These are phyloP conservation scores for Tetrax tetrax DNA, from an alignment of 2,113 vertebrate genomes.

Conservation along the genomic window DNA sequence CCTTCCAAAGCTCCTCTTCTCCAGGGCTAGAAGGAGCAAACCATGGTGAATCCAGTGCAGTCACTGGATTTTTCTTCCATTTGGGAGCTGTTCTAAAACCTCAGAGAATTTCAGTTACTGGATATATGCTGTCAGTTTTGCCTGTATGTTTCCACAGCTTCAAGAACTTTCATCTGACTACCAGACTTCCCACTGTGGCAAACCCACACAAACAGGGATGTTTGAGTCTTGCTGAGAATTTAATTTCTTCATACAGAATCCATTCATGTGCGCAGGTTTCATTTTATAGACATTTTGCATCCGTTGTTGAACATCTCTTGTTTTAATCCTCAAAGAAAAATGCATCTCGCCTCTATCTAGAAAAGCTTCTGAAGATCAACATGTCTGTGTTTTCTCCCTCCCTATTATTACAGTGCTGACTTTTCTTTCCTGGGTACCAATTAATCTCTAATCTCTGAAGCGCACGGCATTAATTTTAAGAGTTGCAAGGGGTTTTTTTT, in stretches of 20 bases:
- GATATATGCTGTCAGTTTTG: not conserved
- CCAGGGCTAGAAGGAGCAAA: not conserved
- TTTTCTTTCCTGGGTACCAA: not conserved
- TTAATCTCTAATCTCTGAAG: not conserved
- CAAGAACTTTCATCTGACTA: not conserved
- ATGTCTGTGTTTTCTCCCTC: not conserved
- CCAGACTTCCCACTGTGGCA: not conserved
- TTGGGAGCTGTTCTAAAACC: not conserved
- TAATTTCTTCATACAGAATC: not conserved
- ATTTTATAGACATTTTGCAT: not conserved
- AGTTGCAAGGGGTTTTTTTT: not conserved
- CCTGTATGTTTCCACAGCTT: not conserved
- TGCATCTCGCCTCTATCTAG: rapidly evolving
- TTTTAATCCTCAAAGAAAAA: not conserved
- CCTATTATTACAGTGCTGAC: not conserved
- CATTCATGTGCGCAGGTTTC: not conserved
- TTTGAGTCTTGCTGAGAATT: not conserved
- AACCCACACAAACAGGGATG: not conserved
- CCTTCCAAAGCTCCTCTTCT: not conserved
- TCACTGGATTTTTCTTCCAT: not conserved
- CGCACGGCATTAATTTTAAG: not conserved
- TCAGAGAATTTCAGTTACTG: not conserved
- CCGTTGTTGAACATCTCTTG: not conserved
- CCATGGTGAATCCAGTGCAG: not conserved
- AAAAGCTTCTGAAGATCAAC: not conserved